phyloP scores from a whole-genome alignment of 30 jellyfish, hydroid and myxozoan genomes.

The Mastigias papua region DNA sequence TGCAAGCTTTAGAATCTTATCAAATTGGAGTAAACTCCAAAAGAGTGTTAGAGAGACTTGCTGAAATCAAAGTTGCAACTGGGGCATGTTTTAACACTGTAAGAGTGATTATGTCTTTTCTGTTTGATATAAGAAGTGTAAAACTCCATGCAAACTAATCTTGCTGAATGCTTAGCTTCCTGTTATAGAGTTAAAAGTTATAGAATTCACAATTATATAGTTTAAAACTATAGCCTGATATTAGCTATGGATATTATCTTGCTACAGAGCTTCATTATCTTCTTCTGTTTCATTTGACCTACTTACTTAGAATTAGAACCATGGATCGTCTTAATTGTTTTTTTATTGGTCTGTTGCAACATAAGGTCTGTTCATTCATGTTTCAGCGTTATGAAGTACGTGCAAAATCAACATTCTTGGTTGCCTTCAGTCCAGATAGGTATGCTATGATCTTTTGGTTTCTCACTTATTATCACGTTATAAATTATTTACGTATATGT shows the following conservation, averaged over 20 bases:
- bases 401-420: conserved; percentile 54
- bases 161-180: not conserved
- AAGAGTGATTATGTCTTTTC: not conserved
- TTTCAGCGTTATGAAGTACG: conserved; percentile 32
- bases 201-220: no score
- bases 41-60: conserved; percentile 3
- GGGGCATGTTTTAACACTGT: conserved; percentile 16
- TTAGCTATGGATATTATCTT: no score
- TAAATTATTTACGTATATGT: no score
- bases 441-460: no score
- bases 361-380: not conserved
- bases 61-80: conserved; percentile 52
- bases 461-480: no score
- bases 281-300: no score
- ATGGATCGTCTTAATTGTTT: not conserved
- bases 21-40: conserved; percentile 23
- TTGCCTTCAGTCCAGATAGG: conserved; percentile 61
- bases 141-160: not conserved
- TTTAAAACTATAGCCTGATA: no score
- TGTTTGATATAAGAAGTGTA: not conserved
- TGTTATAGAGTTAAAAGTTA: no score
- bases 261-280: no score
- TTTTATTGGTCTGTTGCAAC: no score
- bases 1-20: conserved; percentile 4
- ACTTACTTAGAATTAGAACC: not conserved